Evolutionary conservation across 1,140 invertebrate species (phyloP).

Genomic region (Pseudoatta argentina): DNA sequence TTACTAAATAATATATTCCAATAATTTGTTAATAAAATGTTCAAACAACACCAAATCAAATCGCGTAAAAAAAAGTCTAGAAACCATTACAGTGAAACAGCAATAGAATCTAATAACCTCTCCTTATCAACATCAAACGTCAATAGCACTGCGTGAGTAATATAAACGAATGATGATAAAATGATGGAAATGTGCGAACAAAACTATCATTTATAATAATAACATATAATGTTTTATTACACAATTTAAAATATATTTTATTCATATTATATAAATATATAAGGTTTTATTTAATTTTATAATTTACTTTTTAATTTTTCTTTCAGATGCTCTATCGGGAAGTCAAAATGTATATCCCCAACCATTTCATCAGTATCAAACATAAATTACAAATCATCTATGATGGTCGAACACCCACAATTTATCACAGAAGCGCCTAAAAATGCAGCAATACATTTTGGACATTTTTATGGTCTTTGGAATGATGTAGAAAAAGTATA

Average conservation of each 20-base stretch:
- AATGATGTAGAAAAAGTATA: slow-evolving; percentile 1
- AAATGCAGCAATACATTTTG: slow-evolving; percentile 74
- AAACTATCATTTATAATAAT: slow-evolving; percentile 1
- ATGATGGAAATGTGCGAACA: background rate
- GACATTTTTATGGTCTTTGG: slow-evolving; percentile 70
- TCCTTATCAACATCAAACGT: slow-evolving; percentile 20
- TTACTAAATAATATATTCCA: background rate
- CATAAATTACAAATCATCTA: background rate
- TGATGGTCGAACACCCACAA: background rate
- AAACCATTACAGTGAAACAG: slow-evolving; percentile 15
- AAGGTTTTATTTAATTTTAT: slow-evolving; percentile 19
- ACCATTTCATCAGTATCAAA: background rate
- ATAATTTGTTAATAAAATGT: background rate
- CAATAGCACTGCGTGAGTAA: slow-evolving; percentile 44
- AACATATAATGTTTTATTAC: background rate
- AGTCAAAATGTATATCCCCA: background rate
- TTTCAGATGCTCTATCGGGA: background rate
- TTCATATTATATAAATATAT: background rate
- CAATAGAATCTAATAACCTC: slow-evolving; percentile 13
- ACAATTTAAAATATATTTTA: background rate
- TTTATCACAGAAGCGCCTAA: slow-evolving; percentile 4
- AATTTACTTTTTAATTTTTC: background rate
- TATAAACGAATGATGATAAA: background rate
- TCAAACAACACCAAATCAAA: slow-evolving; percentile 23
- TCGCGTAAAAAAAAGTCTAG: background rate